Conservation (phyloP, 2,888 invertebrate genomes). For the Zeuzera pyrina region DNA sequence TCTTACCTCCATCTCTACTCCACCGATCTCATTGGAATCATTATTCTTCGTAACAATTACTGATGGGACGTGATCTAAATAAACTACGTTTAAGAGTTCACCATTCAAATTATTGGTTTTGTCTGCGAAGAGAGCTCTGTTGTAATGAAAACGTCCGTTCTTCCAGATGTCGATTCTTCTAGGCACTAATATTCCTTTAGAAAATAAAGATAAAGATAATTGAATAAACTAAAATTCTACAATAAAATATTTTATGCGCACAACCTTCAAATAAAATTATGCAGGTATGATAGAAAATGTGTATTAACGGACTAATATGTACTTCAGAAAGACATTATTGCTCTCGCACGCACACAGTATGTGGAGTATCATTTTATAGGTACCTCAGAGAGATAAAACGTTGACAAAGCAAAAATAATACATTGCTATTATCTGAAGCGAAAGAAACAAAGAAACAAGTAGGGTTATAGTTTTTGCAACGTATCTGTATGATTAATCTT, state of each 20-base stretch:
- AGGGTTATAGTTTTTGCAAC: too few species aligned
- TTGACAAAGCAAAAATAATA: too few species aligned
- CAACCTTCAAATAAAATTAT: too few species aligned
- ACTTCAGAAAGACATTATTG: too few species aligned
- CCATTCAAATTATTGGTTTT: conserved; percentile 75
- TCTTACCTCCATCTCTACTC: conserved; percentile 80
- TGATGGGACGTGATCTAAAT: conserved; percentile 80
- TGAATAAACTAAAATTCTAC: not conserved
- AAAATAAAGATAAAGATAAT: not conserved
- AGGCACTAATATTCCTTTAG: conserved; percentile 68
- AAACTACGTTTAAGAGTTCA: conserved; percentile 74
- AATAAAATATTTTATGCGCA: not conserved
- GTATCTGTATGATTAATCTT: too few species aligned
- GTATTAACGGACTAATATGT: too few species aligned
- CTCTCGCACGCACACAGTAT: too few species aligned
- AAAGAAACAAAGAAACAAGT: too few species aligned
- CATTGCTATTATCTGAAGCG: too few species aligned
- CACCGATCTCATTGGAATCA: conserved; percentile 55
- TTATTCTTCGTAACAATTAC: conserved; percentile 60
- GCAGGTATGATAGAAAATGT: too few species aligned
- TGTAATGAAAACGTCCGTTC: conserved; percentile 72
- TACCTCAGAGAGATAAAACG: too few species aligned
- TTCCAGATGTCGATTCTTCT: conserved; percentile 80
- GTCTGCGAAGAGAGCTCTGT: conserved; percentile 64
- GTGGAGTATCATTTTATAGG: too few species aligned